Percentiles rank a stretch among this genome's conserved stretches.
These are phyloP conservation scores for Chondrosia reniformis DNA, from an alignment of 37 sponge, comb jelly and placozoan genomes.

Conservation along the genomic window DNA sequence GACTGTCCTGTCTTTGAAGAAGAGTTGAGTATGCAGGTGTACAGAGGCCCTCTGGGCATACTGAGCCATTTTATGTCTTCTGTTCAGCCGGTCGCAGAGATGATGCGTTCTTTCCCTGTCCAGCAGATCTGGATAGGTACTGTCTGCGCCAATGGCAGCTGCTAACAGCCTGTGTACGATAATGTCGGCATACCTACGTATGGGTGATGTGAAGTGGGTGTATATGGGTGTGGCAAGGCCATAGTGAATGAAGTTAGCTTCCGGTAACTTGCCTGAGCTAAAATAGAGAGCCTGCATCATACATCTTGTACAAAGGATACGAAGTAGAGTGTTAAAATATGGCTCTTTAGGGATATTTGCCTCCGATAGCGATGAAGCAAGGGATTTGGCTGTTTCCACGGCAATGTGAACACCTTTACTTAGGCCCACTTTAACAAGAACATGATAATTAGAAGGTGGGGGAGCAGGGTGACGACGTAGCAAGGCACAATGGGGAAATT, in stretches of 20 bases:
- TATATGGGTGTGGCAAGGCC: constrained; percentile 94
- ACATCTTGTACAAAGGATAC: constrained; percentile 92
- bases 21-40: constrained; percentile 84
- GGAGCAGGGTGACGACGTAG: constrained; percentile 92
- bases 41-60: constrained; percentile 85
- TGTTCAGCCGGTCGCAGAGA: constrained; percentile 85
- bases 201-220: constrained; percentile 99
- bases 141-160: constrained; percentile 74
- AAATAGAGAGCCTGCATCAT: constrained; percentile 99
- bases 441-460: constrained; percentile 82
- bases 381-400: constrained; percentile 72
- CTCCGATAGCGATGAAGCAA: constrained; percentile 77
- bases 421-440: constrained; percentile 72
- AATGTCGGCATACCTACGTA: constrained; percentile 91
- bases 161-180: constrained; percentile 95
- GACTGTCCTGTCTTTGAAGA: constrained; percentile 64
- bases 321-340: constrained; percentile 90
- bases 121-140: constrained; percentile 78
- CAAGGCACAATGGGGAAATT: constrained; percentile 88
- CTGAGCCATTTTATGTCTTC: constrained; percentile 93
- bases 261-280: constrained; percentile 82
- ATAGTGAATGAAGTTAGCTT: constrained; percentile 88
- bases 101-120: constrained; percentile 73
- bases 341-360: constrained; percentile 71
- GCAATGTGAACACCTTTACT: constrained; percentile 52